Base-by-base conservation (phyloP, 1,140 invertebrate genomes). In the honey bee (Apis mellifera) region DNA sequence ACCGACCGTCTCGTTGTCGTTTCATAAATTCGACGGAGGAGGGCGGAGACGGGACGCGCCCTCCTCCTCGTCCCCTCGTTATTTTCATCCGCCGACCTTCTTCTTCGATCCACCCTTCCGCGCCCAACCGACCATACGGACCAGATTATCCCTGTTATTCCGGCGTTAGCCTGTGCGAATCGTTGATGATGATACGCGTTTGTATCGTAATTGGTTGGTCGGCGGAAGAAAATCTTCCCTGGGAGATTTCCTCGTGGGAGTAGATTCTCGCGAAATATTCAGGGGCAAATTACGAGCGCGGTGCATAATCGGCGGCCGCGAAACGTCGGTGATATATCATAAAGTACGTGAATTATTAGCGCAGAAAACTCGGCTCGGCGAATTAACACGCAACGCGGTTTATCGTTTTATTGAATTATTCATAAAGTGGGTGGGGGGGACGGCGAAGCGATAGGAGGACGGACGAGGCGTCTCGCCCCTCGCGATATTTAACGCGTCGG, bases 331-430 rank as follows among this genome's bases (percentile, higher is more conserved):
- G 74, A 84, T 87, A 82, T 87, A 87, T 87, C 86, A 87, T 78
- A 78, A 87, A 87, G 64, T 79, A 62, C 59, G 75, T 87, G 86
- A 86, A 86, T 87, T 87, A 87, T 87, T 87, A 87, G 85, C 75
- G 78, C 62, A 84, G 85, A 86, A 42, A 82, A 87, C 86, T 86
- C 74, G 82, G 82, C 60, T 52, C 82, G 80, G 68, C 78, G 78
- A 87, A 87, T 87, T 87, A 87, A 83, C 86, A 87, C 86, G 85
- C 86, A 73, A 87, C 85, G 73, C 64, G 32, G 86, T 87, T 42
- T 87, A 87, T 87, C 86, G 86, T 86, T 86, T 87, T 84, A 86
- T 87, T 87, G 85, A 87, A 87, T 87, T 86, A 87, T 87, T 87
- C 85, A 87, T 87, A 13, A 7, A 23, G 54, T 15, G 0, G 13